These are phyloP conservation scores for Protosalanx chinensis DNA, from an alignment of 2,797 vertebrate genomes.

Conservation along the genomic window DNA sequence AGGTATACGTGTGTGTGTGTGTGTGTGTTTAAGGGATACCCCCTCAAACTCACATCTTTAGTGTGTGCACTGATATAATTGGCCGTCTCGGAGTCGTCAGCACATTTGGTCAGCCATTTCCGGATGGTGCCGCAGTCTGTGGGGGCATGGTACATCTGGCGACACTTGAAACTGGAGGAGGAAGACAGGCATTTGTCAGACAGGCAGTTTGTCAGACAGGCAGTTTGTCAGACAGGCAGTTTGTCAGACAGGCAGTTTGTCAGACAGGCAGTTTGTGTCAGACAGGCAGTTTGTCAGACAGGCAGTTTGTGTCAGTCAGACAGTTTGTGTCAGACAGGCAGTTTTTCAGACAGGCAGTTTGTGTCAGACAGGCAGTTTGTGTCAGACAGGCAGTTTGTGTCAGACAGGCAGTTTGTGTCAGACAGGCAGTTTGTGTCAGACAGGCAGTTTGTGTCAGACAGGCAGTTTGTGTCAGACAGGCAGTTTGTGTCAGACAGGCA, in stretches of 20 bases:
- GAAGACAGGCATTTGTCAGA: neutral
- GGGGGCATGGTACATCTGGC: slow-evolving; percentile 99
- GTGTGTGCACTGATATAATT: slow-evolving; percentile 99
- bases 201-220: neutral
- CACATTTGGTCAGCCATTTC: slow-evolving; percentile 98
- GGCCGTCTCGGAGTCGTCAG: slow-evolving; percentile 97
- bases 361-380: too few relatives aligned
- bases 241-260: neutral
- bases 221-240: neutral
- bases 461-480: too few relatives aligned
- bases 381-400: too few relatives aligned
- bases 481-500: too few relatives aligned
- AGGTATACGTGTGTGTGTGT: neutral
- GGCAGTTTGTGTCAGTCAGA: too few relatives aligned
- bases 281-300: too few relatives aligned
- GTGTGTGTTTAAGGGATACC: neutral
- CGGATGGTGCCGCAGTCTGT: slow-evolving; percentile 97
- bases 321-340: too few relatives aligned
- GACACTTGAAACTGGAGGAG: slow-evolving; percentile 90
- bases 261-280: too few relatives aligned
- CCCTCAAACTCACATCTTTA: slow-evolving; percentile 89
- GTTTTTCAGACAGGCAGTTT: too few relatives aligned
- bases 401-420: too few relatives aligned
- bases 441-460: too few relatives aligned
- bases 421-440: too few relatives aligned